Conservation (phyloP, 2,113 vertebrate genomes). For the Hyperopisus bebe region DNA sequence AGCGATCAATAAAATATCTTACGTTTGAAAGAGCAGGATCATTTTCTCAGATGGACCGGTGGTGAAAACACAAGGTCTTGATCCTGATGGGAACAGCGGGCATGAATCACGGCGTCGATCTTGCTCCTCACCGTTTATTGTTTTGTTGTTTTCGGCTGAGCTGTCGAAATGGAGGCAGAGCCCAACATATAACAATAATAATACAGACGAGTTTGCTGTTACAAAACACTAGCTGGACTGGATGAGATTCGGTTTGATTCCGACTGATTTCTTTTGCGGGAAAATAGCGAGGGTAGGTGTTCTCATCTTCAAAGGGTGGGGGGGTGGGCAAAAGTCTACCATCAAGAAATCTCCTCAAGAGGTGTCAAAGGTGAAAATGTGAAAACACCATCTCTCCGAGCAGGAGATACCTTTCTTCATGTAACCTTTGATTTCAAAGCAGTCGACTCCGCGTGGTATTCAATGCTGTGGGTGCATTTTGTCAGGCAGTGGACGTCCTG, state of each 20-base stretch:
- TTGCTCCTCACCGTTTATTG: neutral
- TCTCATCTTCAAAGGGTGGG: neutral
- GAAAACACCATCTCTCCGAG: neutral
- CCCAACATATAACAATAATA: neutral
- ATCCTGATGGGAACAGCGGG: neutral
- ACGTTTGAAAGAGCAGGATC: slow-evolving; percentile 15
- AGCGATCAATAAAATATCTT: slow-evolving; percentile 19
- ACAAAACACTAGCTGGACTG: neutral
- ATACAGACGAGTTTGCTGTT: neutral
- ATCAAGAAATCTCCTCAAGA: slow-evolving; percentile 2
- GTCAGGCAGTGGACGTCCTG: neutral
- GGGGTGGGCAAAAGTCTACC: neutral
- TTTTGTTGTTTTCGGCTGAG: neutral
- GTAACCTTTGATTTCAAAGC: slow-evolving; percentile 17
- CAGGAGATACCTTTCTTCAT: neutral
- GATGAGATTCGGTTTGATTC: neutral
- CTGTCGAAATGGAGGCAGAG: too few relatives aligned
- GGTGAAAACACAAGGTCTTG: slow-evolving; percentile 9
- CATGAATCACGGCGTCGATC: neutral
- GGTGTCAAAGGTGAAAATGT: slow-evolving; percentile 16
- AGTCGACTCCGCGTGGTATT: neutral
- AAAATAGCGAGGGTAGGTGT: neutral
- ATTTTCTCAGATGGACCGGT: neutral
- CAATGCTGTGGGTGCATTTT: neutral
- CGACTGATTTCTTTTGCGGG: neutral